phyloP scores from a whole-genome alignment of 2,113 vertebrate species.

The Ictalurus punctatus region DNA sequence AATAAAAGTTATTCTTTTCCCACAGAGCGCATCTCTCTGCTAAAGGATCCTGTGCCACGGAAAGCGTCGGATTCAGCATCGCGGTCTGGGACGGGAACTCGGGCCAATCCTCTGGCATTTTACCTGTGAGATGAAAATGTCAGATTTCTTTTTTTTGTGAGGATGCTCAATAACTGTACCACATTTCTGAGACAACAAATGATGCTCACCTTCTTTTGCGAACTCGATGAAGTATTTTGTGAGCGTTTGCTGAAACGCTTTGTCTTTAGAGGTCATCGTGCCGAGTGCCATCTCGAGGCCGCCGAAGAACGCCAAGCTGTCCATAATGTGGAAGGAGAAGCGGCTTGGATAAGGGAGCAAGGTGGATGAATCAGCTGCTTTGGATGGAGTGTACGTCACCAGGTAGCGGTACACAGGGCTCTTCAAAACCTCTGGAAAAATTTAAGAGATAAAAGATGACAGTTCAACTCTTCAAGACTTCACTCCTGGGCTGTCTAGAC shows the following conservation, averaged over 20 bases:
- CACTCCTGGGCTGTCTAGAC: neutral
- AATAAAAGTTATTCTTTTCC: conserved; percentile 65
- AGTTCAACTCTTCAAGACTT: neutral
- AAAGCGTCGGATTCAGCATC: conserved; percentile 62
- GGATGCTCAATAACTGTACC: neutral
- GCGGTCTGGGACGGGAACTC: conserved; percentile 68
- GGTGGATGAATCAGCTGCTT: conserved; percentile 16
- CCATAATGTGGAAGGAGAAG: conserved; percentile 75
- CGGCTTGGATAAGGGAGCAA: conserved; percentile 64
- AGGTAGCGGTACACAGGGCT: conserved; percentile 78
- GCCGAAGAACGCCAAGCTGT: conserved; percentile 69
- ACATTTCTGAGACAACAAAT: neutral
- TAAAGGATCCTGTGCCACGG: conserved; percentile 32
- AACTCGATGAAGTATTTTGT: conserved; percentile 68
- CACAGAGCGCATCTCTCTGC: conserved; percentile 66
- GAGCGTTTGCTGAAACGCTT: conserved; percentile 66
- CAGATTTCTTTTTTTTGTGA: neutral
- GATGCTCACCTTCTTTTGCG: conserved; percentile 68
- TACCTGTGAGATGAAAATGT: conserved; percentile 58
- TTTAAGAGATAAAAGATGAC: neutral
- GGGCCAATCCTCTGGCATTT: conserved; percentile 67
- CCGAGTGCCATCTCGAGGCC: conserved; percentile 61
- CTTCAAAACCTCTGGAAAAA: conserved; percentile 62
- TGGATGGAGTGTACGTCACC: conserved; percentile 72
- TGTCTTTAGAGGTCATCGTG: conserved; percentile 57